Evolutionary conservation across 1,140 invertebrate species (phyloP).

Genomic region (Aporrectodea caliginosa): DNA sequence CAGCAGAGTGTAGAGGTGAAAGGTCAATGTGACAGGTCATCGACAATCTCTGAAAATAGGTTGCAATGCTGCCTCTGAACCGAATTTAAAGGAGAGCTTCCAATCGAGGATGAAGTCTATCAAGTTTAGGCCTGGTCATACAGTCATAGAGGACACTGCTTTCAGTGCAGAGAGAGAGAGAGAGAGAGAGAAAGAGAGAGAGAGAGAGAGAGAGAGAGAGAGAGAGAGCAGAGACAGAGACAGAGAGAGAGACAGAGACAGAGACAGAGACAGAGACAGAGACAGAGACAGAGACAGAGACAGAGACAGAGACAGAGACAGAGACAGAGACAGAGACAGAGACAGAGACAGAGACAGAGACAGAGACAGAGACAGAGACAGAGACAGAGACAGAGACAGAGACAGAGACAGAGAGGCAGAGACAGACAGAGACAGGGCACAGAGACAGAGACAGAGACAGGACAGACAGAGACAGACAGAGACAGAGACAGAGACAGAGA

Average conservation of each 20-base stretch:
- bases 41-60: not conserved
- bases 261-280: not conserved
- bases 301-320: not conserved
- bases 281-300: not conserved
- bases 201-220: slow-evolving; percentile 18
- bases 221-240: not conserved
- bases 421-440: not conserved
- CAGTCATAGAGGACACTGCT: too few species aligned
- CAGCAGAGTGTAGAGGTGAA: not conserved
- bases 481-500: too few species aligned
- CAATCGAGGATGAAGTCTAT: too few species aligned
- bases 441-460: too few species aligned
- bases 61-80: not conserved
- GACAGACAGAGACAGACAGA: too few species aligned
- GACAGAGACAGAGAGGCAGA: not conserved
- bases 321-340: slow-evolving; percentile 1
- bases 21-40: not conserved
- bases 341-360: not conserved
- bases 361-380: not conserved
- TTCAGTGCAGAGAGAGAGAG: not conserved
- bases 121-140: too few species aligned
- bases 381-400: not conserved
- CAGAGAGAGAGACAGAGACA: not conserved
- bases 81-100: not conserved
- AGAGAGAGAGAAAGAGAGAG: slow-evolving; percentile 12